Conservation (phyloP, 2,888 invertebrate species). For the Trilocha varians region DNA sequence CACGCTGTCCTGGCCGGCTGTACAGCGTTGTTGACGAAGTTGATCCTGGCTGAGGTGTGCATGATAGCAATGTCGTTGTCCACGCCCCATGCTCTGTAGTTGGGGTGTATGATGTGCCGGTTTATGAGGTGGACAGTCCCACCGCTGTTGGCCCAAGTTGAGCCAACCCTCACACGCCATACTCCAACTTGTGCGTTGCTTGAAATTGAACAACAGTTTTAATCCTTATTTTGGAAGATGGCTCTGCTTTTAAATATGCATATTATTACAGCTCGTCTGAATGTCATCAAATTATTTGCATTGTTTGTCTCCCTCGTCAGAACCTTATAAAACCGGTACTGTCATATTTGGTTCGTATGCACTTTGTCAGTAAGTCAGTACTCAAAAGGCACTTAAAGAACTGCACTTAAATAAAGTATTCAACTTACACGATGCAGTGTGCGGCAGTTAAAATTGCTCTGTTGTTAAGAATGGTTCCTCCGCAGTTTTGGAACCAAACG, state of each 20-base stretch:
- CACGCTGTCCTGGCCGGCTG: slow-evolving; percentile 27
- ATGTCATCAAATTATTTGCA: no score
- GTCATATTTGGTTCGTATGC: no score
- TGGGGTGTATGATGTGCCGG: slow-evolving; percentile 20
- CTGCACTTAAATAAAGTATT: no score
- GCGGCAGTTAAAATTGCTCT: background rate
- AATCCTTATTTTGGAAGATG: no score
- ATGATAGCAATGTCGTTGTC: slow-evolving; percentile 31
- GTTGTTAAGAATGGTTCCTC: background rate
- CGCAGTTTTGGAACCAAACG: background rate
- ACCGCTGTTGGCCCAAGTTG: slow-evolving; percentile 27
- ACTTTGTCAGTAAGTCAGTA: no score
- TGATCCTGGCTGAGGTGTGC: slow-evolving; percentile 15
- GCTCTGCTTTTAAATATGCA: no score
- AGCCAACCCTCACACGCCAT: slow-evolving; percentile 28
- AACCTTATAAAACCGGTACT: no score
- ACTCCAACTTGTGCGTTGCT: slow-evolving; percentile 17
- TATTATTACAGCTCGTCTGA: no score
- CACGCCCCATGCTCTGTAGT: slow-evolving; percentile 12
- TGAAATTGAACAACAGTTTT: no score
- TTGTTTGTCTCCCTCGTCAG: no score
- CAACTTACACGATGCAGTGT: background rate
- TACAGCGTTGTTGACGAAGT: slow-evolving; percentile 14
- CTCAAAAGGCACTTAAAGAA: no score
- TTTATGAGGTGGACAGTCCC: slow-evolving; percentile 19